Percentiles rank a stretch among this genome's conserved stretches.
phyloP scores from a whole-genome alignment of 1,140 invertebrate species.

The Leguminivora glycinivorella region DNA sequence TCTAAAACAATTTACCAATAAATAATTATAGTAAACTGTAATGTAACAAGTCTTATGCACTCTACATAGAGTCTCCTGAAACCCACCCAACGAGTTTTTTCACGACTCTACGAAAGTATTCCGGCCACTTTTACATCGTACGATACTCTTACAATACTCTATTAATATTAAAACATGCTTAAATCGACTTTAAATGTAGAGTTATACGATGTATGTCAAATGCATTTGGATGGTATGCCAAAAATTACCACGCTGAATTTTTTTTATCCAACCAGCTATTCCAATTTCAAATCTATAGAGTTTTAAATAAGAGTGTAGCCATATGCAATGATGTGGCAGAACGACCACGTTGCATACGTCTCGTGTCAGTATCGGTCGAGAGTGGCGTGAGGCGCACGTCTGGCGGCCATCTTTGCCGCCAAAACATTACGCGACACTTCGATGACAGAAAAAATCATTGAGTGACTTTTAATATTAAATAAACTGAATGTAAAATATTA shows the following conservation, averaged over 20 bases:
- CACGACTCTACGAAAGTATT: conserved; percentile 21
- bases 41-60: neutral
- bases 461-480: conserved; percentile 23
- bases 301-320: neutral
- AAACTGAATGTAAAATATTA: neutral
- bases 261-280: neutral
- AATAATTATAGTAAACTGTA: neutral
- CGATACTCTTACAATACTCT: conserved; percentile 1
- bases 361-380: neutral
- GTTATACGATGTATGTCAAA: neutral
- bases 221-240: neutral
- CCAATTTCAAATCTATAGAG: neutral
- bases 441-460: conserved; percentile 5
- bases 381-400: conserved; percentile 5
- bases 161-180: neutral
- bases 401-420: conserved; percentile 9
- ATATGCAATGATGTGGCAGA: neutral
- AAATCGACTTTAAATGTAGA: neutral
- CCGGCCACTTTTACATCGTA: conserved; percentile 22
- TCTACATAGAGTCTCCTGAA: neutral
- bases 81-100: conserved; percentile 9
- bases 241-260: conserved; percentile 7
- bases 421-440: conserved; percentile 17
- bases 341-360: conserved; percentile 22
- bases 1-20: neutral